Base-by-base conservation (phyloP, 2,113 vertebrate genomes). In the Lonchura striata region DNA sequence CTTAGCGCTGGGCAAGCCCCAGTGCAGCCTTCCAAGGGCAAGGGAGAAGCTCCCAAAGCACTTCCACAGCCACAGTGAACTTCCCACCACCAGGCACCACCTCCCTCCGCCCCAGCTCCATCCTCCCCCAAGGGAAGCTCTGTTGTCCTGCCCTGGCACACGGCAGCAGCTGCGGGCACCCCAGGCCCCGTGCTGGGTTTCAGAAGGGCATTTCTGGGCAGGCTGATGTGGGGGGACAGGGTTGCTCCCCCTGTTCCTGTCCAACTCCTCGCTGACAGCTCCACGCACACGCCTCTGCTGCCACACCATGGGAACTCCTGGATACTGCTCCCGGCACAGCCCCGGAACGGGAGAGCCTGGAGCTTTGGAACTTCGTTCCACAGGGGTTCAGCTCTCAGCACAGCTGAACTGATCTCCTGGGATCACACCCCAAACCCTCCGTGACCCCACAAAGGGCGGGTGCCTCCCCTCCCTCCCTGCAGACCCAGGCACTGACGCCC, bases 231-330 rank as follows among this genome's bases (percentile, higher is more conserved):
- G 39, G 7, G 30, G 8, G 3, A 83, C 60, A 27, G 61, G 44
- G 10, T 52, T 87, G 61, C 21, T 31, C 14, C 61, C 78, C 39
- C 5, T 35, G 46, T 57, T 23, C 1, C 11, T 13, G 52, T 25
- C 60, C 0, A 15, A 31, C 50, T 66, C 44, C 69, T 23, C 17
- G 15, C 31, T 2, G 22, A 0, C 2, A 8, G 92, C 27, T 93
- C 22, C 37, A 83, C 92, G 19, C 23, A 6, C 35, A 97, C 97
- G 54, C 77, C 97, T 95, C 97, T 98, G 87, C 97, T 98, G 98
- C 98, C 98, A 98, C 98, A 88, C 97, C 37, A 98, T 95, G 98
- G 98, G 96, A 95, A 39, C 94, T 70, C 5, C 3, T 7, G 83
- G 98, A 90, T 94, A 98, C 93, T 97, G 52, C 97, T 90, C 50